phyloP scores from a whole-genome alignment of 2,797 vertebrate species.

The Microcaecilia unicolor region DNA sequence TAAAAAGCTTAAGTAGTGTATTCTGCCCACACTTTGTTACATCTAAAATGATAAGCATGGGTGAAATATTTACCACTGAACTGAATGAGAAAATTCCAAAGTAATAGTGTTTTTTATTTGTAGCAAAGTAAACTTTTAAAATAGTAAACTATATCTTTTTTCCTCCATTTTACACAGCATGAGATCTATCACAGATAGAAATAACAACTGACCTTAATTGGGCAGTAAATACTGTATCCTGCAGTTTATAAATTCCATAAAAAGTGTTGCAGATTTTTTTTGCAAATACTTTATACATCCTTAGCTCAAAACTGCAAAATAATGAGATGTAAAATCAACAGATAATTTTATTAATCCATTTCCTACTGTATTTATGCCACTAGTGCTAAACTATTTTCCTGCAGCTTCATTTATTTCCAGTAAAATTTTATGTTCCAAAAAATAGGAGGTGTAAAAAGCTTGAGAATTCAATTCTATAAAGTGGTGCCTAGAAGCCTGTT shows the following conservation, averaged over 20 bases:
- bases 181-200: slow-evolving; percentile 66
- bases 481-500: slow-evolving; percentile 22
- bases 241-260: slow-evolving; percentile 57
- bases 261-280: slow-evolving; percentile 55
- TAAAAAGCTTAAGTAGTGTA: slow-evolving; percentile 54
- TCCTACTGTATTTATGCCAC: slow-evolving; percentile 14
- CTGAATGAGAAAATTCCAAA: slow-evolving; percentile 55
- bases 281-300: slow-evolving; percentile 40
- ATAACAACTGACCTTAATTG: slow-evolving; percentile 55
- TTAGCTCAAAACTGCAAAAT: slow-evolving; percentile 40
- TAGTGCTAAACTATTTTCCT: slow-evolving; percentile 10
- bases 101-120: slow-evolving; percentile 56
- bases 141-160: slow-evolving; percentile 60
- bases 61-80: slow-evolving; percentile 43
- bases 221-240: slow-evolving; percentile 53
- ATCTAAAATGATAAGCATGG: slow-evolving; percentile 39
- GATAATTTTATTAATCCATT: slow-evolving; percentile 21
- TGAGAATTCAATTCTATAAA: slow-evolving; percentile 27
- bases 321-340: slow-evolving; percentile 50
- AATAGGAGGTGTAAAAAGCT: too few species aligned
- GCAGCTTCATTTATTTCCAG: slow-evolving; percentile 10
- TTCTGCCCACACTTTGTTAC: slow-evolving; percentile 40
- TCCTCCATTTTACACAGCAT: slow-evolving; percentile 40
- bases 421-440: slow-evolving; percentile 1
- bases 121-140: slow-evolving; percentile 71